These are phyloP conservation scores for Netelia fuscicornis DNA, from an alignment of 2,888 invertebrate species.

Conservation along the genomic window DNA sequence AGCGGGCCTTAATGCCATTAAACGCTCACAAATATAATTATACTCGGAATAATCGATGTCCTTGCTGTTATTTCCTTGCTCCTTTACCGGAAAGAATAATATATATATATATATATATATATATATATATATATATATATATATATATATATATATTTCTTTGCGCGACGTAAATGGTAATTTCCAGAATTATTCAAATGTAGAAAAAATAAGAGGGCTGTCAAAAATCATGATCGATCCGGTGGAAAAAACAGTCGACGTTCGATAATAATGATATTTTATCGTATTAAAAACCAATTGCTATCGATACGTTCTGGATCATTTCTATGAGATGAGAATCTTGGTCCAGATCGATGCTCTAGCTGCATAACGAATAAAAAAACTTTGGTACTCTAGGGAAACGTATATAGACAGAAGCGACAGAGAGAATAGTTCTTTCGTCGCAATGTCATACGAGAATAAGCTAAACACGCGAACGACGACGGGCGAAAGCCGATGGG, in stretches of 20 bases:
- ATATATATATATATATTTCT: conserved; percentile 18
- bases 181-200: too few relatives aligned
- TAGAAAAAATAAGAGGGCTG: too few relatives aligned
- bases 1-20: conserved; percentile 73
- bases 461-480: conserved; percentile 63
- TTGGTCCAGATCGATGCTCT: conserved; percentile 17
- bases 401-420: conserved; percentile 46
- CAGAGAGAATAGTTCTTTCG: conserved; percentile 45
- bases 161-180: background rate
- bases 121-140: conserved; percentile 26
- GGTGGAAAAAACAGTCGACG: too few relatives aligned
- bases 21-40: conserved; percentile 76
- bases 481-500: conserved; percentile 53
- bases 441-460: conserved; percentile 62
- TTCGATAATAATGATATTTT: too few relatives aligned
- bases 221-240: too few relatives aligned
- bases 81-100: conserved; percentile 28
- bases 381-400: conserved; percentile 4
- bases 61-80: conserved; percentile 13
- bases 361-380: conserved; percentile 45
- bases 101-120: conserved; percentile 15
- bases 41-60: conserved; percentile 73
- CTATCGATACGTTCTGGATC: background rate
- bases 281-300: too few relatives aligned
- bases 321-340: background rate